A percentile compares a stretch with the other conserved stretches of the same genome.
Conservation (phyloP, 2,888 invertebrate species). For the Andrena bucephala region DNA sequence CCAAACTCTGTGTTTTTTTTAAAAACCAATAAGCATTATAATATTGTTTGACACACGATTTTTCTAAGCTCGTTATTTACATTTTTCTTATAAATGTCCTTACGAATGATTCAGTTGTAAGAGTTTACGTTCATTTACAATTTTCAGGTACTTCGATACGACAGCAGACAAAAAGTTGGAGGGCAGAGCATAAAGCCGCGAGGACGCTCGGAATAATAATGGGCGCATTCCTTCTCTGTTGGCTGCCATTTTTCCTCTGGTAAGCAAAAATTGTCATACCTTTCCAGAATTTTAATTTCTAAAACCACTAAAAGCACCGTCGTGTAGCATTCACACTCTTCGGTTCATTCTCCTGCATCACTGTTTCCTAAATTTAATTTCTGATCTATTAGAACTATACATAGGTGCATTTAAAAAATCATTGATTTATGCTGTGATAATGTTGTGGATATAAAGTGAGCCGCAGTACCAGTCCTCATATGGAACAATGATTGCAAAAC, state of each 20-base stretch:
- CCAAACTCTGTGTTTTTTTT: too few species aligned
- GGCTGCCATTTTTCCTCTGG: constrained; percentile 98
- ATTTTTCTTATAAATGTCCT: neutral
- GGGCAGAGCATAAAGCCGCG: constrained; percentile 96
- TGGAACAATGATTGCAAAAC: too few species aligned
- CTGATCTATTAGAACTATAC: too few species aligned
- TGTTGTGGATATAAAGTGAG: too few species aligned
- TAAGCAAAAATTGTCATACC: constrained; percentile 85
- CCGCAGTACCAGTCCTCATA: too few species aligned
- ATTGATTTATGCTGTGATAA: too few species aligned
- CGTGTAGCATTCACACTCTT: neutral
- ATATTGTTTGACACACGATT: too few species aligned
- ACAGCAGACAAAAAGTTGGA: constrained; percentile 92
- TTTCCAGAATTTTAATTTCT: neutral
- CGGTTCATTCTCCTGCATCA: neutral
- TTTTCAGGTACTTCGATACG: constrained; percentile 89
- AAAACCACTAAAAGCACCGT: neutral
- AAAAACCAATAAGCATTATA: too few species aligned
- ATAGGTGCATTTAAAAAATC: too few species aligned
- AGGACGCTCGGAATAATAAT: constrained; percentile 98
- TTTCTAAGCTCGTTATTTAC: neutral
- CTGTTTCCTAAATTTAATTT: neutral
- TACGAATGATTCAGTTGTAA: neutral
- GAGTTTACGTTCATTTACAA: constrained; percentile 16
- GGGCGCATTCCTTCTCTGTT: constrained; percentile 97